Evolutionary conservation across 2,113 vertebrate species (phyloP), one percentile per base, ranked within the genome.

Genomic region (Lampris megalopsis): DNA sequence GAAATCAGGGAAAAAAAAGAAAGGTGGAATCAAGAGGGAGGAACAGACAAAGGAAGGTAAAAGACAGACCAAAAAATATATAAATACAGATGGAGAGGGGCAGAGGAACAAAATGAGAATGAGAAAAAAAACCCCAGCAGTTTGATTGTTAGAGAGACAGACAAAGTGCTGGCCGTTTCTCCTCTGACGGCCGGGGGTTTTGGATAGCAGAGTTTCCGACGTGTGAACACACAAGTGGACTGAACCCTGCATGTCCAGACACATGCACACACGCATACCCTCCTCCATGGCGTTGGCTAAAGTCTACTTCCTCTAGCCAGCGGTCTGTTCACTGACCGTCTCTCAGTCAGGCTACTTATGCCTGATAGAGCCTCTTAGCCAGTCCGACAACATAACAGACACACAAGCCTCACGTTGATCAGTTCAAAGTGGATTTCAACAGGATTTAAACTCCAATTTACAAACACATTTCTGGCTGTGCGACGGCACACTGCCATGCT

Each of bases 371-470:
- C 72, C 54, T 50, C 73, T 59, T 65, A 58, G 68, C 60, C 41
- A 36, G 53, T 6, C 72, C 79, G 73, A 80, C 72, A 47, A 54
- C 43, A 77, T 71, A 83, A 77, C 59, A 35, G 35, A 7, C 80
- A 58, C 66, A 68, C 73, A 36, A 50, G 53, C 45, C 42, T 68
- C 8, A 41, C 41, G 52, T 64, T 48, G 59, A 77, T 69, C 69
- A 73, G 70, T 73, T 75, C 54, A 64, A 79, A 78, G 45, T 53
- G 61, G 8, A 68, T 45, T 71, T 77, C 61, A 83, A 82, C 54
- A 49, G 54, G 67, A 71, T 72, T 68, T 64, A 59, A 11, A n/a
- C 43, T 45, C 11, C 53, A 11, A 48, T 63, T 72, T 68, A 60
- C 43, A 71, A 79, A 75, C 75, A 54, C 6, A 54, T 71, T 38